These are phyloP conservation scores for Stegana nigrithorax DNA, from an alignment of 2,888 invertebrate genomes.

Conservation along the genomic window DNA sequence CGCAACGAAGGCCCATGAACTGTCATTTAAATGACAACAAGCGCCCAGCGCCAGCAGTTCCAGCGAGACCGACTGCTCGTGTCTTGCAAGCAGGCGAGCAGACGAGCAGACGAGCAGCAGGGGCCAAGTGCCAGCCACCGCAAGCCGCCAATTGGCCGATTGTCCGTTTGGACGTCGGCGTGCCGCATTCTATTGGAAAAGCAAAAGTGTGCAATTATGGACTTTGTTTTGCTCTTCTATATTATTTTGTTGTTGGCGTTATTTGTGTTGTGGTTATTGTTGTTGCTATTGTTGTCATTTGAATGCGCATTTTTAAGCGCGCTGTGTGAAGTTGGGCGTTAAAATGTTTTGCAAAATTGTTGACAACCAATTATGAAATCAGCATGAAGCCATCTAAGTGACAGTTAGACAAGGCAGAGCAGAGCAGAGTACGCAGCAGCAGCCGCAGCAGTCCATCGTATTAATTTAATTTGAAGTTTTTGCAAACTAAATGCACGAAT, in stretches of 20 bases:
- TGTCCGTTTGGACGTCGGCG: background rate
- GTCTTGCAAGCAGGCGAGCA: no score
- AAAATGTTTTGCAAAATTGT: background rate
- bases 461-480: constrained; percentile 12
- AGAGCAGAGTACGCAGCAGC: no score
- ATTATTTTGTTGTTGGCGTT: no score
- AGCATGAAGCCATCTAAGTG: constrained; percentile 7
- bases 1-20: background rate
- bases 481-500: background rate
- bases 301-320: background rate
- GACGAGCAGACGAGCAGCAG: background rate
- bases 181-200: no score
- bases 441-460: no score
- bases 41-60: background rate
- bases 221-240: no score
- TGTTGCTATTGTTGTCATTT: no score
- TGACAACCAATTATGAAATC: constrained; percentile 11
- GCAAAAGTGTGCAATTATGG: background rate
- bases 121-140: background rate
- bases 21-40: constrained; percentile 8
- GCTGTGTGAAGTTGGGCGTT: background rate
- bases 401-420: no score
- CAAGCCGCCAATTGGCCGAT: background rate
- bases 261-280: no score
- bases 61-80: no score